These are phyloP conservation scores for Drosophila willistoni DNA, from an alignment of 1,140 invertebrate genomes.

Conservation along the genomic window DNA sequence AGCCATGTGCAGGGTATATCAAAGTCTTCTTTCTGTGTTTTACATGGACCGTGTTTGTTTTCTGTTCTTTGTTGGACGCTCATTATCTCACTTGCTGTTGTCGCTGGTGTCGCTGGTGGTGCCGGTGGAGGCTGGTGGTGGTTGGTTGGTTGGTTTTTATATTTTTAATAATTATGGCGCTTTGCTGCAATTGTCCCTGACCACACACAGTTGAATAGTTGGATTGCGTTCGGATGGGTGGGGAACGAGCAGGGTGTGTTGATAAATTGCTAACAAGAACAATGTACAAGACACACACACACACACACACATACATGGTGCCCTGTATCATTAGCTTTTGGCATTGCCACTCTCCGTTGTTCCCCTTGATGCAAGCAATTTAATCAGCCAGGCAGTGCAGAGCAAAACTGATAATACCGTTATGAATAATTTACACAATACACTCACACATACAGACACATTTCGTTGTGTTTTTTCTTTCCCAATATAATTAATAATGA, in stretches of 20 bases:
- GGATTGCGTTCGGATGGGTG: constrained; percentile 8
- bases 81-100: constrained; percentile 71
- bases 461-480: constrained; percentile 48
- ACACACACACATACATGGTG: constrained; percentile 14
- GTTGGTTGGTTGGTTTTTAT: constrained; percentile 50
- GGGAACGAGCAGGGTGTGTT: constrained; percentile 34
- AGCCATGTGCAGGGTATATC: not conserved
- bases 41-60: not conserved
- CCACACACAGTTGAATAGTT: constrained; percentile 50
- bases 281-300: constrained; percentile 25
- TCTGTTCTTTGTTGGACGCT: constrained; percentile 45
- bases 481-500: constrained; percentile 61
- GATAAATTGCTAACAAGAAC: constrained; percentile 67
- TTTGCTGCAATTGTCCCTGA: constrained; percentile 74
- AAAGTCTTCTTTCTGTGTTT: not conserved
- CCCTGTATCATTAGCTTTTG: constrained; percentile 54
- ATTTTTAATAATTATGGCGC: constrained; percentile 74
- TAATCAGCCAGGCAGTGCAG: constrained; percentile 66
- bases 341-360: not conserved
- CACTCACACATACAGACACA: constrained; percentile 25
- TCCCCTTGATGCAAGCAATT: constrained; percentile 40
- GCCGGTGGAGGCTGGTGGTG: constrained; percentile 23
- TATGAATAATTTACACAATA: constrained; percentile 75
- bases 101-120: constrained; percentile 7
- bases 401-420: constrained; percentile 75